phyloP scores from a whole-genome alignment of 2,113 vertebrate genomes.

The Dasypus novemcinctus region DNA sequence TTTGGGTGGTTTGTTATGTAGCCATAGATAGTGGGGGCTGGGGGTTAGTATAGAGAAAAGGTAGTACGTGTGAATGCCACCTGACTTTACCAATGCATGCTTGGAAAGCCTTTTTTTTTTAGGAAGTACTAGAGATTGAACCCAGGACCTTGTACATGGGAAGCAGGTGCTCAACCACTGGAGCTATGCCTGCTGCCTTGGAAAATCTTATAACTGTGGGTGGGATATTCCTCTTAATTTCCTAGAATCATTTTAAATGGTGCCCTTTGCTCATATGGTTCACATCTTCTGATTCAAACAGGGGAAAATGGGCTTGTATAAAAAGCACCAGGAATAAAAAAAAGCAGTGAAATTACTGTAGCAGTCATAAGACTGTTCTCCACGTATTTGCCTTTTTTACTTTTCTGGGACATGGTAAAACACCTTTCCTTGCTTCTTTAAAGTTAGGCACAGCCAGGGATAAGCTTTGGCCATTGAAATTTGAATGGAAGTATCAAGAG shows the following conservation, averaged over 20 bases:
- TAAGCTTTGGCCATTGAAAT: background rate
- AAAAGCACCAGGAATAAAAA: background rate
- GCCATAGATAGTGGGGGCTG: background rate
- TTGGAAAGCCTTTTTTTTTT: background rate
- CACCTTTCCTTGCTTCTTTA: background rate
- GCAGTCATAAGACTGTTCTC: background rate
- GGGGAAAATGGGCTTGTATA: background rate
- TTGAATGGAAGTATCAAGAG: background rate
- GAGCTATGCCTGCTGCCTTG: too few relatives aligned
- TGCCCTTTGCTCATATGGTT: background rate
- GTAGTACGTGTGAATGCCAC: accelerated
- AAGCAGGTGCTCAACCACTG: too few relatives aligned
- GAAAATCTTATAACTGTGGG: background rate
- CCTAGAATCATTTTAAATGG: background rate
- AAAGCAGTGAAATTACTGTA: background rate
- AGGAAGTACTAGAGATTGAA: too few relatives aligned
- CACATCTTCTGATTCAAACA: background rate
- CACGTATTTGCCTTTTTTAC: background rate
- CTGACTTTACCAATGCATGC: background rate
- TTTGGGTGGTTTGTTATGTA: background rate
- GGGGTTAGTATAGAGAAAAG: background rate
- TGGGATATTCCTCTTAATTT: background rate
- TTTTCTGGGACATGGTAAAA: background rate
- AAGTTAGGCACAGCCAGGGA: background rate
- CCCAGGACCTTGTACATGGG: too few relatives aligned